Base-by-base conservation (phyloP, 2,797 vertebrate species). In the Lindbergichthys nudifrons region DNA sequence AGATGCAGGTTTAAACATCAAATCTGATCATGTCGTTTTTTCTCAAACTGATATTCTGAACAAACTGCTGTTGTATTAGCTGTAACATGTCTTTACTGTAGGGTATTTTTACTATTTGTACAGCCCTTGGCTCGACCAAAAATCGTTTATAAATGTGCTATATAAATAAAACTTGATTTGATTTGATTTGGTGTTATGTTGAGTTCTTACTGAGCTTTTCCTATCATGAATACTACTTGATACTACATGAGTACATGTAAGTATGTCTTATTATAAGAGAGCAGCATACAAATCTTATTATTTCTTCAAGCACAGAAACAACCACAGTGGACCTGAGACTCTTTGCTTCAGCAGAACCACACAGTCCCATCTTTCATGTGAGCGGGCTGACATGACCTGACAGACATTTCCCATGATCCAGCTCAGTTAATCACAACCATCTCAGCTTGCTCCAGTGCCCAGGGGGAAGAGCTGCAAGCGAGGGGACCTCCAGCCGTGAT, bases 361-460 rank as follows among this genome's bases (percentile, higher is more conserved):
- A 60, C 64, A 26, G 42, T 43, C 23, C 39, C 41, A 11, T 82
- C 65, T 15, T 16, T 84, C 61, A 42, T 30, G n/a, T 42, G 57
- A 73, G 43, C 71, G 53, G 73, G 21, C 70, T 79, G 76, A 79
- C 64, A 74, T n/a, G 77, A 84, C 60, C 67, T 68, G 82, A 87
- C 86, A 88, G 80, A 68, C 53, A 58, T 74, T 61, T 80, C 63
- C 64, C 68, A 68, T 46, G 52, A 73, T 23, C 15, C 19, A 41
- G 68, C 58, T 73, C 32, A 52, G 52, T 68, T 78, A 50, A 80
- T 87, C 70, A 69, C 36, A 41, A 4, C 32, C 70, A 69, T 75
- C 50, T 68, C 79, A 9, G 16, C 48, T 58, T 69, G 82, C 80
- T 75, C 50, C 81, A 73, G 47, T 56, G 6, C 46, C 19, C 75